Evolutionary conservation across 2,888 invertebrate species (phyloP), one percentile per base, ranked within the genome.

Genomic region (Metellina segmentata): DNA sequence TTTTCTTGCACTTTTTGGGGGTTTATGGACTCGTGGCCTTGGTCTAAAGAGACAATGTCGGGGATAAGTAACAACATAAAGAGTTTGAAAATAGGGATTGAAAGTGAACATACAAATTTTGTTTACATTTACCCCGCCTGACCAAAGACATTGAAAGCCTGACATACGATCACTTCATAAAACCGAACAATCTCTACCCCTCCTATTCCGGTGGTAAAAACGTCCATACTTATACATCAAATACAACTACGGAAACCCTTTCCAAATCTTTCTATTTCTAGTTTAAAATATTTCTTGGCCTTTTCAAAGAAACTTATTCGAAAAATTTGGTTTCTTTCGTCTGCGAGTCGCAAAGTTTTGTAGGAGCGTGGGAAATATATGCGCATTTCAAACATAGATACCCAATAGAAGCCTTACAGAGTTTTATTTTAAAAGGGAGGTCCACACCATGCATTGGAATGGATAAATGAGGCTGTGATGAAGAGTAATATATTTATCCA

Each of bases 391-490:
- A 79, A 79, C 79, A 61, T 61, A 49, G 61, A 61, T 79, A 79
- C 53, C 79, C 79, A 79, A 79, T 79, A 61, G 79, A 79, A 61
- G 49, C 61, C 61, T 53, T 9, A 61, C 79, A 61, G 20, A 79
- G 13, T 79, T 79, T 79, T 20, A 61, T 79, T 79, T 61, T 61
- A 48, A 61, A 61, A 19, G 19, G 53, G 49, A 79, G 20, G 79
- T 79, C 79, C 20, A 61, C 61, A 61, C 79, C 7, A 20, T 79
- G 79, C 61, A 61, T 20, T 20, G 79, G 49, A 79, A 79, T 61
- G 79, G 79, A 79, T 79, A 79, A 79, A 79, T 79, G 61, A 53
- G 52, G 79, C 79, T 79, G 13, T 79, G 79, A 61, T 79, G 79
- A 61, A 79, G 61, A 61, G 61, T 79, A 61, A 79, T 79, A 79